A percentile compares a stretch with the other conserved stretches of the same genome.
These are phyloP conservation scores for Malacoctenus gilli DNA, from an alignment of 2,797 vertebrate species.

Conservation along the genomic window DNA sequence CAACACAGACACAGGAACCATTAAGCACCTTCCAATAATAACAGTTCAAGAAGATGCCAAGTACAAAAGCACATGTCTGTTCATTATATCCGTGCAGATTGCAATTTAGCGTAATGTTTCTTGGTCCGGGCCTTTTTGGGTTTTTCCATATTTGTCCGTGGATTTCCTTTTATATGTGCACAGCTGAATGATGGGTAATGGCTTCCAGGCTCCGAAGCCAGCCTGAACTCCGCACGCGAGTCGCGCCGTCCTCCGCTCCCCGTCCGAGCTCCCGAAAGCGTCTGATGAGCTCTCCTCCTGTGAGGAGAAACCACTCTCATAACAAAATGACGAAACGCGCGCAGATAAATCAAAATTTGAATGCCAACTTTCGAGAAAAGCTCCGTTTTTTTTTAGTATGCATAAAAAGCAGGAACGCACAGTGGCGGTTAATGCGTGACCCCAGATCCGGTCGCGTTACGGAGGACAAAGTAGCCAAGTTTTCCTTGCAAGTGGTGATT, in stretches of 20 bases:
- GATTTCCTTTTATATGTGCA: no score
- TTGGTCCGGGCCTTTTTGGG: background rate
- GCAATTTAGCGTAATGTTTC: background rate
- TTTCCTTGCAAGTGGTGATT: no score
- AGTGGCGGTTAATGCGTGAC: no score
- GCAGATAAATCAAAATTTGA: background rate
- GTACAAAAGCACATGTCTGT: background rate
- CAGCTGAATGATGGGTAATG: no score
- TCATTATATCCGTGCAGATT: background rate
- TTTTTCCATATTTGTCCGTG: background rate
- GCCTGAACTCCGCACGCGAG: no score
- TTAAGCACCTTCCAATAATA: conserved; percentile 1
- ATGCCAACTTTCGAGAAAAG: background rate
- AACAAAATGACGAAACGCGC: background rate
- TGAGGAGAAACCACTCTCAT: background rate
- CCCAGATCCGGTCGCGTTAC: no score
- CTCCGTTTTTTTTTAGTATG: background rate
- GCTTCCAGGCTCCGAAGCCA: no score
- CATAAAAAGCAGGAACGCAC: no score
- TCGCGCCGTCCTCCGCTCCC: no score
- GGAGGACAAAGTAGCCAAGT: no score
- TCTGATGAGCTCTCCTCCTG: background rate
- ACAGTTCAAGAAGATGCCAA: background rate
- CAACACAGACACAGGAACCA: background rate
- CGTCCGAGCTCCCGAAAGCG: conserved; percentile 1